Conservation (phyloP, 1,140 invertebrate species). For the Macrostomum lignano region DNA sequence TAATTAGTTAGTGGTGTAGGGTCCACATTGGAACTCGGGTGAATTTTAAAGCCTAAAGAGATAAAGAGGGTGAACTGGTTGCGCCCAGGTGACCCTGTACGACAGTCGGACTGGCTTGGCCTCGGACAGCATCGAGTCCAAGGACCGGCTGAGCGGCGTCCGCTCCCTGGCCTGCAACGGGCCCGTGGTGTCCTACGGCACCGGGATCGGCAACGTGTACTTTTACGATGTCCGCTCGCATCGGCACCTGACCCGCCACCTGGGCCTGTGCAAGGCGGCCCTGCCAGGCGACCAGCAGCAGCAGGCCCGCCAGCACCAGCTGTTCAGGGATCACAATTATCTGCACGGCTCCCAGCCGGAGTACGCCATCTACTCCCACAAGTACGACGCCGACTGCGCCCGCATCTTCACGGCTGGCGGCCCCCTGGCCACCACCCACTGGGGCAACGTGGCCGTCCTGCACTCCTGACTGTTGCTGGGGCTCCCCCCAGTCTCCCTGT, state of each 20-base stretch:
- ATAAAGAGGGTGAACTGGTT: no score
- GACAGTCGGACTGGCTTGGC: no score
- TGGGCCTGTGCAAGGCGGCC: no score
- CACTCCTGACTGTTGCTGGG: no score
- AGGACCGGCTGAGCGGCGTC: slow-evolving; percentile 34
- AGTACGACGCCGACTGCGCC: slow-evolving; percentile 64
- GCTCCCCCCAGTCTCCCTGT: no score
- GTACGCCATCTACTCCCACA: slow-evolving; percentile 71
- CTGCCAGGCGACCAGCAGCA: slow-evolving; percentile 16
- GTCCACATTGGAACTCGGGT: no score
- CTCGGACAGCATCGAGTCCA: no score
- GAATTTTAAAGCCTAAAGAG: no score
- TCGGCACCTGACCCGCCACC: no score
- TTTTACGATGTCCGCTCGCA: slow-evolving; percentile 61
- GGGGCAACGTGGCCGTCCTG: no score
- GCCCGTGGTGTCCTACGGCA: slow-evolving; percentile 63
- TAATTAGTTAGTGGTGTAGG: no score
- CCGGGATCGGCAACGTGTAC: slow-evolving; percentile 58
- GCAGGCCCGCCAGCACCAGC: slow-evolving; percentile 16
- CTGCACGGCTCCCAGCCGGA: slow-evolving; percentile 3
- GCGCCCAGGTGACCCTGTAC: no score
- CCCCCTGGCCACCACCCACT: slow-evolving; percentile 54
- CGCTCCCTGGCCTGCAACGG: slow-evolving; percentile 62
- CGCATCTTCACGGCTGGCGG: slow-evolving; percentile 70
- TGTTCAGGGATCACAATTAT: slow-evolving; percentile 39